Evolutionary conservation across 2,888 invertebrate genomes (phyloP).

Genomic region (Ephialtes manifestator): DNA sequence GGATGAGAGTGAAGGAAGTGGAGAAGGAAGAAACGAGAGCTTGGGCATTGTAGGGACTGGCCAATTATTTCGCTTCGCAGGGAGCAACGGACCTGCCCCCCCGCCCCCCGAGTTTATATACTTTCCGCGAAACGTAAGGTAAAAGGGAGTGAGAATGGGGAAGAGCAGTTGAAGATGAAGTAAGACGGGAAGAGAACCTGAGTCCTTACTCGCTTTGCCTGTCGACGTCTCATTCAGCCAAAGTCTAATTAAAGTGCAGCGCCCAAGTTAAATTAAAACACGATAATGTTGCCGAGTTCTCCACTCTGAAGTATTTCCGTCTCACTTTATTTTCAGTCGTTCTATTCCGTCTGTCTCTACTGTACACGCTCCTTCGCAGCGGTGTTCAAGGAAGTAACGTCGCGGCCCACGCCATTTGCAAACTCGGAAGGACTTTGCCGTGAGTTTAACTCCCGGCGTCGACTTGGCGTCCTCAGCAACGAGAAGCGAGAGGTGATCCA

Average conservation of each 20-base stretch:
- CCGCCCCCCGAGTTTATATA: conserved; percentile 43
- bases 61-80: conserved; percentile 76
- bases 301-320: conserved; percentile 21
- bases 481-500: conserved; percentile 22
- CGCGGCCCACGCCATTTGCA: conserved; percentile 69
- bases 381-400: conserved; percentile 46
- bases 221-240: conserved; percentile 80
- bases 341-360: conserved; percentile 25
- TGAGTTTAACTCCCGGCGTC: conserved; percentile 59
- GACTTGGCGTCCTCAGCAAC: conserved; percentile 41
- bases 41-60: conserved; percentile 72
- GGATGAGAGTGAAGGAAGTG: conserved; percentile 57
- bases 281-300: conserved; percentile 82
- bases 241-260: conserved; percentile 85
- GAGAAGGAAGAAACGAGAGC: conserved; percentile 52
- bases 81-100: conserved; percentile 67
- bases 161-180: conserved; percentile 35
- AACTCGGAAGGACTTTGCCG: conserved; percentile 72
- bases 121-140: conserved; percentile 40
- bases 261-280: conserved; percentile 85
- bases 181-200: conserved; percentile 9
- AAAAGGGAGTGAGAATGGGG: conserved; percentile 36
- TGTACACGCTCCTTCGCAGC: conserved; percentile 19
- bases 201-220: conserved; percentile 75
- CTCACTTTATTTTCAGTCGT: conserved; percentile 28